phyloP scores from a whole-genome alignment of 2,888 invertebrate species.

The Coelinius sp. region DNA sequence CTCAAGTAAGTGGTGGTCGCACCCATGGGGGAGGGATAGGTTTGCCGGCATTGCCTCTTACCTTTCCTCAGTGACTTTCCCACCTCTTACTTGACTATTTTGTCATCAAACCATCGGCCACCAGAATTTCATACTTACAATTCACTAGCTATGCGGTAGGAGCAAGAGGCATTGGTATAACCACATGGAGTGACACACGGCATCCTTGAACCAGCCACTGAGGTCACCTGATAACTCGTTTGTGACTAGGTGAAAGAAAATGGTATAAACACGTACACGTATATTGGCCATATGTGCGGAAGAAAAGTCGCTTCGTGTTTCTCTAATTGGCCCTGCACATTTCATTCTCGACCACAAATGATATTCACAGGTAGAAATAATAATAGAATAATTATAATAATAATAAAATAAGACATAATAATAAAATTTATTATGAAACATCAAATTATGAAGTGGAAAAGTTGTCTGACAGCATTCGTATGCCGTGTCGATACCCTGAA shows the following conservation, averaged over 20 bases:
- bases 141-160: background rate
- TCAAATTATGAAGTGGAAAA: background rate
- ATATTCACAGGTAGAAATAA: background rate
- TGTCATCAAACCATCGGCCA: slow-evolving; percentile 4
- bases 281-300: background rate
- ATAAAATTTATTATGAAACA: background rate
- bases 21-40: slow-evolving; percentile 39
- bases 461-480: background rate
- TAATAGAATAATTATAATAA: background rate
- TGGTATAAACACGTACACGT: background rate
- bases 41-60: slow-evolving; percentile 31
- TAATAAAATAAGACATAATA: background rate
- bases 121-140: background rate
- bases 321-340: background rate
- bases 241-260: background rate
- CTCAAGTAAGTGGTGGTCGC: slow-evolving; percentile 30
- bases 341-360: background rate
- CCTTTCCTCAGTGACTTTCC: slow-evolving; percentile 38
- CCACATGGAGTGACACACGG: background rate
- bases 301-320: background rate
- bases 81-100: slow-evolving; percentile 36
- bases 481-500: background rate
- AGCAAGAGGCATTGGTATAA: background rate
- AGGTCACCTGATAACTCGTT: background rate
- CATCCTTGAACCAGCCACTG: slow-evolving; percentile 18